Conservation (phyloP, 2,888 invertebrate genomes). For the Lumbricus terrestris region DNA sequence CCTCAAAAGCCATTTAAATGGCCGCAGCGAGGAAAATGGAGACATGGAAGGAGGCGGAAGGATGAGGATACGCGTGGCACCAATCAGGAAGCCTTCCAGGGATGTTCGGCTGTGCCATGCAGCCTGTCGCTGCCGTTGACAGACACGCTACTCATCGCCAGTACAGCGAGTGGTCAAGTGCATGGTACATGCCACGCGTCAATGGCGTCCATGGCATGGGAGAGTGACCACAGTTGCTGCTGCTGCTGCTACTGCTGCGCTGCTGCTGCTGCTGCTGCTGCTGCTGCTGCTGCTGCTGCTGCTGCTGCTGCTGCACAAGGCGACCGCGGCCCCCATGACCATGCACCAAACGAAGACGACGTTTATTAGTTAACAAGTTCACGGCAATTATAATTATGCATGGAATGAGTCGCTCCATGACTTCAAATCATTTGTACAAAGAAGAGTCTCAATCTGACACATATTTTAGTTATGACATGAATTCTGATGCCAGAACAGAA, state of each 20-base stretch:
- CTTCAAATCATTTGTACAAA: no score
- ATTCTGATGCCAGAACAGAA: no score
- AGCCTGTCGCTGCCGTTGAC: not conserved
- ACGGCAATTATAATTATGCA: no score
- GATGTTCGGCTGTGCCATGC: not conserved
- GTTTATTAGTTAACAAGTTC: not conserved
- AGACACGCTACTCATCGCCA: not conserved
- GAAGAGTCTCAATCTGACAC: no score
- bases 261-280: no score
- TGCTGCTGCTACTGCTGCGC: no score
- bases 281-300: no score
- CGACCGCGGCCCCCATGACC: not conserved
- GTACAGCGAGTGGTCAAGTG: not conserved
- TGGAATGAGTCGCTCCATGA: no score
- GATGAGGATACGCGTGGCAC: not conserved
- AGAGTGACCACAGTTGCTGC: not conserved
- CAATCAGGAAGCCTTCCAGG: not conserved
- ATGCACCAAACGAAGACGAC: no score
- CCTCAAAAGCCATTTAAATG: not conserved
- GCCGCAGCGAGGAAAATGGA: not conserved
- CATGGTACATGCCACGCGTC: not conserved
- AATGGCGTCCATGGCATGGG: no score
- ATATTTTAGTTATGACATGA: no score
- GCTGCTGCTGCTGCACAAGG: no score
- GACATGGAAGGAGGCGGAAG: not conserved